phyloP scores from a whole-genome alignment of 2,888 invertebrate genomes.

The Tethea ocularis region DNA sequence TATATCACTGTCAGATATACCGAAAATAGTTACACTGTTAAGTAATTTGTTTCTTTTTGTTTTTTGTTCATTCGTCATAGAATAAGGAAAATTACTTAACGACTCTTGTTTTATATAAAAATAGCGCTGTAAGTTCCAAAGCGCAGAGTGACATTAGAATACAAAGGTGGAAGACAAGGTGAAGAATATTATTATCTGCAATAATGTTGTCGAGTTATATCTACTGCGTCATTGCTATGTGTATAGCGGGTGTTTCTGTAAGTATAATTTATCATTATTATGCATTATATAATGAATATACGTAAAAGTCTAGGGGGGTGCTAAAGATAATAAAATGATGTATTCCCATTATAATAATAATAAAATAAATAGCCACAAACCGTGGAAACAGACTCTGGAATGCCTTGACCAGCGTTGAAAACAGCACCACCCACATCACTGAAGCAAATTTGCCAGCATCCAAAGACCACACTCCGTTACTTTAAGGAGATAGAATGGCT shows the following conservation, averaged over 20 bases:
- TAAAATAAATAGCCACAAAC: no score
- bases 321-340: no score
- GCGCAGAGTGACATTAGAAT: not conserved
- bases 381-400: no score
- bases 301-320: no score
- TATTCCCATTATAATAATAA: no score
- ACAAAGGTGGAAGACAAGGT: not conserved
- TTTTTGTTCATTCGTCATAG: not conserved
- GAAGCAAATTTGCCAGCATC: no score
- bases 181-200: not conserved
- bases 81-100: conserved; percentile 1
- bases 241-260: conserved; percentile 5
- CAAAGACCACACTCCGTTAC: no score
- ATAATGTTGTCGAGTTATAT: conserved; percentile 1
- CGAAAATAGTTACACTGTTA: not conserved
- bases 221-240: not conserved
- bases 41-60: not conserved
- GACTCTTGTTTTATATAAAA: conserved; percentile 8
- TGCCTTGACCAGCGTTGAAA: no score
- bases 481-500: no score
- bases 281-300: not conserved
- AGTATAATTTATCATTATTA: conserved; percentile 3
- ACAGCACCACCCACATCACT: no score
- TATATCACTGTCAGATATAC: not conserved
- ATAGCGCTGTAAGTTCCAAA: not conserved